These are phyloP conservation scores for Monoplex corrugatus DNA, from an alignment of 2,888 invertebrate genomes.

Conservation along the genomic window DNA sequence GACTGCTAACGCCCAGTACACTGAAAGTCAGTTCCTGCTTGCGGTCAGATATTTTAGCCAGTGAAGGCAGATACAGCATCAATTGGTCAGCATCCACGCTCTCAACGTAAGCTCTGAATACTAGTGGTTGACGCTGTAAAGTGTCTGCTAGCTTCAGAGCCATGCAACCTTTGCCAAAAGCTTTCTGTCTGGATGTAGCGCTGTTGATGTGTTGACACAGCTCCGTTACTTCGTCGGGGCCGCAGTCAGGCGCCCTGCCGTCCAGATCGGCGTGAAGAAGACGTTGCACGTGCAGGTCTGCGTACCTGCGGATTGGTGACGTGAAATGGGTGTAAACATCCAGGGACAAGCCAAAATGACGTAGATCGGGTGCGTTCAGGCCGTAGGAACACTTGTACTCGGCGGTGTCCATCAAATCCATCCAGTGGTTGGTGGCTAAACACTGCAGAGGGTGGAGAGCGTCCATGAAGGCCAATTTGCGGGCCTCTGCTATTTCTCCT, in stretches of 20 bases:
- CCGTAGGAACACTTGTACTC: slow-evolving; percentile 57
- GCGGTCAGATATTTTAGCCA: slow-evolving; percentile 54
- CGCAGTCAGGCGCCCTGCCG: slow-evolving; percentile 51
- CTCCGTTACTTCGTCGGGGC: slow-evolving; percentile 58
- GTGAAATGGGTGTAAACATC: slow-evolving; percentile 65
- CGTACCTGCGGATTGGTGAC: slow-evolving; percentile 66
- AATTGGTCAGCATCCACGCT: slow-evolving; percentile 59
- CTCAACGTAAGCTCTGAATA: slow-evolving; percentile 59
- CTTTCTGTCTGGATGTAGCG: slow-evolving; percentile 60
- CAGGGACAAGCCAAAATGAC: slow-evolving; percentile 64
- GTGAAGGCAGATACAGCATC: slow-evolving; percentile 59
- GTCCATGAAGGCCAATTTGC: slow-evolving; percentile 57
- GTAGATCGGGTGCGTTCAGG: slow-evolving; percentile 49
- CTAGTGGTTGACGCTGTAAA: slow-evolving; percentile 56
- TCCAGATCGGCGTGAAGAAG: slow-evolving; percentile 61
- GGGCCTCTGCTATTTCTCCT: slow-evolving; percentile 45
- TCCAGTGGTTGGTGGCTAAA: slow-evolving; percentile 60
- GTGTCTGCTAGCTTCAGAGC: slow-evolving; percentile 58
- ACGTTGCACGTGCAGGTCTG: slow-evolving; percentile 63
- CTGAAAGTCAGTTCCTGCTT: slow-evolving; percentile 60
- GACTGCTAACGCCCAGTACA: slow-evolving; percentile 59
- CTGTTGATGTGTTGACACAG: slow-evolving; percentile 63
- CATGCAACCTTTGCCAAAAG: slow-evolving; percentile 60
- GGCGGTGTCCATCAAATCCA: slow-evolving; percentile 60
- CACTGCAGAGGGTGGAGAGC: slow-evolving; percentile 60